Percentiles rank a stretch among this genome's conserved stretches.
Evolutionary conservation across 2,113 vertebrate species (phyloP).

Genomic region (Peromyscus californicus): DNA sequence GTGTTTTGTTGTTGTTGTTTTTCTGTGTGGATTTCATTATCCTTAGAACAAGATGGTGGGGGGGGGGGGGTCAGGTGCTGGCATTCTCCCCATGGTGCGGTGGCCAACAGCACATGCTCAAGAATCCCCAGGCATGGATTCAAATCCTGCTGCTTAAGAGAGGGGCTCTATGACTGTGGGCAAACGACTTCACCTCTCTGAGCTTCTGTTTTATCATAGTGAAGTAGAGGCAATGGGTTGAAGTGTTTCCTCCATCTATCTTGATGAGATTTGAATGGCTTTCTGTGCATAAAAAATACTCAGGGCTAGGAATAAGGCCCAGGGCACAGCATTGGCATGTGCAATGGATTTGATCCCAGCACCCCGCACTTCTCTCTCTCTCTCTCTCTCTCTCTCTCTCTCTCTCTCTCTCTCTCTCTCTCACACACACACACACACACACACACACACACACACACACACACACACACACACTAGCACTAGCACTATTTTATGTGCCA

Average conservation of each 20-base stretch:
- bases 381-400: neutral
- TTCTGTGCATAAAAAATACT: neutral
- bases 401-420: neutral
- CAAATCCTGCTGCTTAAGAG: neutral
- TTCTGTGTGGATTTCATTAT: neutral
- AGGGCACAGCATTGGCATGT: neutral
- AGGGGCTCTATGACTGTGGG: neutral
- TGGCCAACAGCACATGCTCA: neutral
- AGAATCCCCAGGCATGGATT: neutral
- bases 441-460: neutral
- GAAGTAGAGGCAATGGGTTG: neutral
- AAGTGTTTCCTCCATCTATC: neutral
- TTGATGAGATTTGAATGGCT: neutral
- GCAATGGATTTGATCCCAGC: neutral
- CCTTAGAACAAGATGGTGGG: neutral
- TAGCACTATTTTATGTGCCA: neutral
- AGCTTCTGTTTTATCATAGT: neutral
- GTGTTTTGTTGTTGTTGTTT: too few species aligned
- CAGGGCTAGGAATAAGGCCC: neutral
- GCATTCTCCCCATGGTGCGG: neutral
- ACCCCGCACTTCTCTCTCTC: neutral
- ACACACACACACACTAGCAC: neutral
- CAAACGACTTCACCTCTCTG: neutral
- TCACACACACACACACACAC: neutral
- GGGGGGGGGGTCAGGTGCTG: neutral